phyloP scores from a whole-genome alignment of 2,113 vertebrate species.

The Heterotilapia buettikoferi region DNA sequence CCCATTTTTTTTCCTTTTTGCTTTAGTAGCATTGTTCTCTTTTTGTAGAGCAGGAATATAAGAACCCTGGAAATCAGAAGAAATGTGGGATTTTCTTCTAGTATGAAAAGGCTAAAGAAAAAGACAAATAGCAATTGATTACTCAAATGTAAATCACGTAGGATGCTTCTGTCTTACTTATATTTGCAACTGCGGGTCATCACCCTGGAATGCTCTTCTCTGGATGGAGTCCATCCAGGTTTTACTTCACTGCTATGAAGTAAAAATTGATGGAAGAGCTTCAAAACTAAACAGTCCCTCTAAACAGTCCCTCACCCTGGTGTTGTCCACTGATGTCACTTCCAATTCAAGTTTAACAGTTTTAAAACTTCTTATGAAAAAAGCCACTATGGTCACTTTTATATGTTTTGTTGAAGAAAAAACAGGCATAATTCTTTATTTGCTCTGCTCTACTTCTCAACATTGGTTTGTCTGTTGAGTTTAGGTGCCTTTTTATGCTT shows the following conservation, averaged over 20 bases:
- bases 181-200: not conserved
- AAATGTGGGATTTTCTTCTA: not conserved
- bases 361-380: not conserved
- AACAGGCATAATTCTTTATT: not conserved
- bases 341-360: fast-evolving
- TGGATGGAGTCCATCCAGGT: not conserved
- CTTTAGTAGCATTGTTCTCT: not conserved
- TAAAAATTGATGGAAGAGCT: not conserved
- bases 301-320: not conserved
- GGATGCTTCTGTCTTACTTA: not conserved
- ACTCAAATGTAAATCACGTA: not conserved
- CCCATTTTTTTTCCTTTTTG: not conserved
- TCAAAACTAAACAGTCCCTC: not conserved
- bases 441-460: not conserved
- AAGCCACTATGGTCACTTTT: not conserved
- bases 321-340: not conserved
- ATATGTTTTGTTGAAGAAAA: not conserved
- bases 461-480: not conserved
- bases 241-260: not conserved
- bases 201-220: not conserved
- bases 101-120: not conserved
- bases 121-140: not conserved
- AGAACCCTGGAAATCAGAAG: not conserved
- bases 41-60: not conserved
- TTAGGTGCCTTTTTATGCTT: not conserved